Evolutionary conservation across 2,888 invertebrate genomes (phyloP), one percentile per base, ranked within the genome.

Genomic region (Rotaria magnacalcarata): DNA sequence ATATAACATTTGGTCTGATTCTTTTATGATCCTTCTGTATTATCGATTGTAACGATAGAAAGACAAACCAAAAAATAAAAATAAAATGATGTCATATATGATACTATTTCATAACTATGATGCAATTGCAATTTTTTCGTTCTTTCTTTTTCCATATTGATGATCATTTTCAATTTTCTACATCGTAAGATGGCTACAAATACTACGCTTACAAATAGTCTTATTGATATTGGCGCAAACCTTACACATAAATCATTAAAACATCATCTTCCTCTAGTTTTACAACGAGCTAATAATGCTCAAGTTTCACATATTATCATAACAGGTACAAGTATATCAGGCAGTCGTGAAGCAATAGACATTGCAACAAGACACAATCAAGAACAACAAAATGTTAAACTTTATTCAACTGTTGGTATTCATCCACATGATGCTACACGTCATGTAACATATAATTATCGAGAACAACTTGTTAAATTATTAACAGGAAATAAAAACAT

Each of bases 401-500:
- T 80, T n/a, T 47, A 80, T 47, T 80, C 47, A 4, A 80, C 80
- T 24, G 24, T 80, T 24, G 80, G 80, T n/a, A 80, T 80, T 47
- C 80, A 80, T 80, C 80, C 80, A n/a, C 80, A 80, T 47, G 80
- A 80, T 8, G 80, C 80, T 11, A 80, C 80, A 7, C 80, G 80
- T 47, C 47, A 43, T n/a, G 24, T n/a, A n/a, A 24, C 11, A n/a
- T 43, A 47, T n/a, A 80, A 80, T 80, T 80, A 80, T 80, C 80
- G 80, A 11, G 47, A 80, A 24, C 80, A 80, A 47, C n/a, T 80
- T 47, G 47, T 80, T 8, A n/a, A 80, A 14, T 47, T 80, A n/a
- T 24, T 80, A 80, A 41, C 47, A 47, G 19, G 7, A 24, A 47
- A 80, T 80, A 80, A 47, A 24, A 47, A 24, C 2, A n/a, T 47